Conservation (phyloP, 37 sponge, comb jelly and placozoan genomes). For the Halichondria panicea region DNA sequence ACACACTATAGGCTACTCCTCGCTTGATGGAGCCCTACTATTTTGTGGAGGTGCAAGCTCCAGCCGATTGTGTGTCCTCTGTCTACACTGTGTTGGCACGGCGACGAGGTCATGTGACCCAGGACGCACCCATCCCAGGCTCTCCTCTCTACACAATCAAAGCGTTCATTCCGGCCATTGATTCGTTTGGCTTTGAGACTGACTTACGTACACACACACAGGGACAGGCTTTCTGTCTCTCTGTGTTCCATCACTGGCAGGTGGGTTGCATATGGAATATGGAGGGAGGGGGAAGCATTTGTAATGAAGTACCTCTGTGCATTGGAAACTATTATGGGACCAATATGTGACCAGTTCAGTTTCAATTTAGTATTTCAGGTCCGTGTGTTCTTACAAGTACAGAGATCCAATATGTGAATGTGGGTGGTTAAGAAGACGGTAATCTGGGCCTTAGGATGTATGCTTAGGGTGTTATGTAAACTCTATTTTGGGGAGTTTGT, state of each 20-base stretch:
- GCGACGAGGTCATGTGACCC: conserved; percentile 98
- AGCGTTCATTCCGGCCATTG: conserved; percentile 97
- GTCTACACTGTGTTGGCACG: conserved; percentile 96
- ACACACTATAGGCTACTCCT: conserved; percentile 80
- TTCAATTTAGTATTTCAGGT: too few species aligned
- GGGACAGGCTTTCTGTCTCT: conserved; percentile 97
- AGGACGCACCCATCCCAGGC: conserved; percentile 97
- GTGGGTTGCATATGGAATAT: too few species aligned
- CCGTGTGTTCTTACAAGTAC: too few species aligned
- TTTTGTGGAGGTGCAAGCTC: conserved; percentile 95
- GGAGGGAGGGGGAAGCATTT: too few species aligned
- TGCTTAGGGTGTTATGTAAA: too few species aligned
- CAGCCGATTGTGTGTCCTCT: conserved; percentile 98
- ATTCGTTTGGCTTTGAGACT: conserved; percentile 98
- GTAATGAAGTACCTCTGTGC: too few species aligned
- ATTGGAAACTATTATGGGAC: too few species aligned
- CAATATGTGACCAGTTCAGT: too few species aligned
- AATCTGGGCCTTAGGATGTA: too few species aligned
- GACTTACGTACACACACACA: conserved; percentile 98
- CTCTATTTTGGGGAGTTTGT: too few species aligned
- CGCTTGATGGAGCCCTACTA: conserved; percentile 98
- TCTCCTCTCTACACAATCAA: conserved; percentile 97
- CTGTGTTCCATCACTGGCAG: conserved; percentile 99
- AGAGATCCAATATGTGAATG: too few species aligned
- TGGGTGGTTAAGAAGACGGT: too few species aligned